These are phyloP conservation scores for Echinops telfairi DNA, from an alignment of 2,113 vertebrate species.

Conservation along the genomic window DNA sequence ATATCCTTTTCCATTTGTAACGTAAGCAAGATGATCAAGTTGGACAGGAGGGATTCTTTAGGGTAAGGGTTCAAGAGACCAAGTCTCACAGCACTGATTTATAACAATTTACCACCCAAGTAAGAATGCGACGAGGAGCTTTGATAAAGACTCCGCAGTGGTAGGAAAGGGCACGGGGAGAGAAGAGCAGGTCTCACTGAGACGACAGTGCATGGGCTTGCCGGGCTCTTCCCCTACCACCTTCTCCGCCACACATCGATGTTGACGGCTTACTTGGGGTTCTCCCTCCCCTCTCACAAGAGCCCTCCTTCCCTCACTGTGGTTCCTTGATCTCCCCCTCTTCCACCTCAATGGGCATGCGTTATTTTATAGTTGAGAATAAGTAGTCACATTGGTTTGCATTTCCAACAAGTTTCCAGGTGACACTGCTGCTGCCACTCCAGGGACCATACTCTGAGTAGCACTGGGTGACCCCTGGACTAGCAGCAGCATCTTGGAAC, in stretches of 20 bases:
- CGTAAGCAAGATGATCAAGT: neutral
- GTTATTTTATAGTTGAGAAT: neutral
- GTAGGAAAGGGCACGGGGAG: neutral
- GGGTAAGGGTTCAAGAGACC: neutral
- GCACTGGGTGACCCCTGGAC: neutral
- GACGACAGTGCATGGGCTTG: neutral
- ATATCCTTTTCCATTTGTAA: neutral
- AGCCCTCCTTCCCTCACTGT: neutral
- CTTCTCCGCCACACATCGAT: rapidly evolving
- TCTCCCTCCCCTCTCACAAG: neutral
- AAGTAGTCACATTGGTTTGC: neutral
- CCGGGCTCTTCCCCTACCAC: neutral
- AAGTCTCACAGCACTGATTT: neutral
- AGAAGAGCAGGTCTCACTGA: neutral
- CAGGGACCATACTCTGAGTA: neutral
- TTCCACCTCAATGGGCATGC: neutral
- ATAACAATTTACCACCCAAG: neutral
- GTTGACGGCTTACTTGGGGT: neutral
- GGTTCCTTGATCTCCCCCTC: neutral
- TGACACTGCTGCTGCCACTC: neutral
- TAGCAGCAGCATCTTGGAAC: neutral
- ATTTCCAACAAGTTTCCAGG: neutral
- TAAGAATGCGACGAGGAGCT: neutral
- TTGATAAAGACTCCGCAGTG: neutral
- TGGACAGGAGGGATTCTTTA: neutral